A percentile compares a stretch with the other conserved stretches of the same genome.
These are phyloP conservation scores for Larimichthys crocea DNA, from an alignment of 2,113 vertebrate species.

Conservation along the genomic window DNA sequence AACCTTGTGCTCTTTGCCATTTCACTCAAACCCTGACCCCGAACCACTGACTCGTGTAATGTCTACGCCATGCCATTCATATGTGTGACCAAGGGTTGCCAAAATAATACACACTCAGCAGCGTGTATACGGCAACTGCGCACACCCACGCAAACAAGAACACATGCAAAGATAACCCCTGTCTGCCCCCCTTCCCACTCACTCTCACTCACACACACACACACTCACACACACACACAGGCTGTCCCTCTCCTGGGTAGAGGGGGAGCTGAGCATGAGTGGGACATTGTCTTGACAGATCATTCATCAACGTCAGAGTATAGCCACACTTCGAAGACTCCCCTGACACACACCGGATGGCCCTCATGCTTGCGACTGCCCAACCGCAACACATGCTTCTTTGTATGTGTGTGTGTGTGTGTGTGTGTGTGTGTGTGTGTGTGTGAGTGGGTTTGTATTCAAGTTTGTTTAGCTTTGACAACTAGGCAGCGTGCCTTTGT, in stretches of 20 bases:
- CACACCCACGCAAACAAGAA: slow-evolving; percentile 45
- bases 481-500: slow-evolving; percentile 14
- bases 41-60: slow-evolving; percentile 68
- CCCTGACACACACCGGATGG: slow-evolving; percentile 69
- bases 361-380: slow-evolving; percentile 54
- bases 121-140: slow-evolving; percentile 22
- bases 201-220: not conserved
- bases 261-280: slow-evolving; percentile 63
- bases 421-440: slow-evolving; percentile 22
- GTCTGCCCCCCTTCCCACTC: not conserved
- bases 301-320: slow-evolving; percentile 84
- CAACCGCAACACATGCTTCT: slow-evolving; percentile 59
- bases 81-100: slow-evolving; percentile 30
- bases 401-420: slow-evolving; percentile 33
- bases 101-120: slow-evolving; percentile 62
- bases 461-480: slow-evolving; percentile 54
- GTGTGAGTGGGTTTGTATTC: slow-evolving; percentile 23
- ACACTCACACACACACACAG: slow-evolving; percentile 18
- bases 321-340: slow-evolving; percentile 58
- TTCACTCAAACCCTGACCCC: slow-evolving; percentile 64
- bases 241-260: slow-evolving; percentile 69
- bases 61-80: slow-evolving; percentile 44
- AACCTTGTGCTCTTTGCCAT: slow-evolving; percentile 72
- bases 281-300: slow-evolving; percentile 75
- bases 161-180: slow-evolving; percentile 55